These are phyloP conservation scores for Bimastos eiseni DNA, from an alignment of 2,888 invertebrate genomes.

Conservation along the genomic window DNA sequence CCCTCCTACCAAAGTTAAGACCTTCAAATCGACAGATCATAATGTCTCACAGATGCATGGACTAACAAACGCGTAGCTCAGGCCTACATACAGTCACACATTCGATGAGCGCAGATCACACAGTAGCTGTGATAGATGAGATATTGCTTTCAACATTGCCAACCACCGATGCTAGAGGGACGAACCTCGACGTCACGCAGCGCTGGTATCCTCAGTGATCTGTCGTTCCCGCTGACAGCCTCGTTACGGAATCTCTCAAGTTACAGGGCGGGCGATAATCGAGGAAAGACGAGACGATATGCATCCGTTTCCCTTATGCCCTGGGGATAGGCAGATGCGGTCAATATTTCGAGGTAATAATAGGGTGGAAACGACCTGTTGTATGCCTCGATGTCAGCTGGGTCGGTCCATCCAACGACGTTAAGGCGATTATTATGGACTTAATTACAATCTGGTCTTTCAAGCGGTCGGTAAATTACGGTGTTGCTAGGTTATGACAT, in stretches of 20 bases:
- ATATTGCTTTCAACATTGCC: not conserved
- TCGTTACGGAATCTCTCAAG: not conserved
- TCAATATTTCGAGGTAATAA: not conserved
- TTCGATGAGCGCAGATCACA: not conserved
- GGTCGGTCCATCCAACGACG: no score
- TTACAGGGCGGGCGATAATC: constrained; percentile 7
- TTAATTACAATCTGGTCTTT: not conserved
- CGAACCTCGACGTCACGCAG: not conserved
- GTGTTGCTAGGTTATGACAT: not conserved
- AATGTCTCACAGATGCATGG: no score
- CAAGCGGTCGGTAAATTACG: not conserved
- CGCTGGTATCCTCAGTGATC: not conserved
- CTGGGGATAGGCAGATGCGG: not conserved
- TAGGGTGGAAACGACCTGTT: not conserved
- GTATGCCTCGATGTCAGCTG: not conserved
- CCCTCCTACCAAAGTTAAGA: no score
- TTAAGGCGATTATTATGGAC: not conserved
- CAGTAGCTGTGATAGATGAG: not conserved
- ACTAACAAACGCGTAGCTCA: no score
- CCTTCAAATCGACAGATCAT: no score
- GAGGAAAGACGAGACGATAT: not conserved
- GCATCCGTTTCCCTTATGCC: not conserved
- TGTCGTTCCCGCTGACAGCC: not conserved
- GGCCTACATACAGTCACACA: no score
- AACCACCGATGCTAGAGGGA: not conserved